A percentile compares a stretch with the other conserved stretches of the same genome.
Evolutionary conservation across 2,888 invertebrate species (phyloP).

Genomic region (Drosophila nigritarsus): DNA sequence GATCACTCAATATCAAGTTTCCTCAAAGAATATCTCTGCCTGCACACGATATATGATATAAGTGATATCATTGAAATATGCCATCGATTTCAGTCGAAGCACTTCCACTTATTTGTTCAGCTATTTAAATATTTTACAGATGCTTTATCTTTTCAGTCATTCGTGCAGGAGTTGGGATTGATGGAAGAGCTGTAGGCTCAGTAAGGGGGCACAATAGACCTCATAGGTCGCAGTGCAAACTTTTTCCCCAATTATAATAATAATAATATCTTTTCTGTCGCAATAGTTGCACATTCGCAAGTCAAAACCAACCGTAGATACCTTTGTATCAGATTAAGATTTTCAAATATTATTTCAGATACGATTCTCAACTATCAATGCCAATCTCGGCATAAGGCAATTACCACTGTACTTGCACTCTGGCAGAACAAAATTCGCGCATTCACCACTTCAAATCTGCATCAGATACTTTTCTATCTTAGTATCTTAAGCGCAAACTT

Average conservation of each 20-base stretch:
- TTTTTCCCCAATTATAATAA: too few relatives aligned
- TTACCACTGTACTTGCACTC: too few relatives aligned
- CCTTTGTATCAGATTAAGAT: background rate
- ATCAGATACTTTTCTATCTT: constrained; percentile 6
- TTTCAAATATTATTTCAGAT: background rate
- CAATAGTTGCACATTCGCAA: background rate
- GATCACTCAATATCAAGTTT: background rate
- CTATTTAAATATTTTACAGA: background rate
- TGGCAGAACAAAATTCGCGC: background rate
- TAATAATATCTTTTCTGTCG: too few relatives aligned
- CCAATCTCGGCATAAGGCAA: background rate
- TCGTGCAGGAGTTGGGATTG: too few relatives aligned
- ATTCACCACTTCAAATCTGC: background rate
- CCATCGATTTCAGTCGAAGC: background rate
- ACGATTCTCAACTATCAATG: background rate
- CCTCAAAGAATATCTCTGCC: background rate
- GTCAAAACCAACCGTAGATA: background rate
- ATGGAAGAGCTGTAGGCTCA: too few relatives aligned
- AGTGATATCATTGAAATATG: background rate
- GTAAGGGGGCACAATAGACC: too few relatives aligned
- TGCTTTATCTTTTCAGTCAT: too few relatives aligned
- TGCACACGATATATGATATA: background rate
- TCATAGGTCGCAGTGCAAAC: too few relatives aligned
- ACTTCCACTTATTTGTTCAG: background rate
- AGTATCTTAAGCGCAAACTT: background rate